Evolutionary conservation across 2,797 vertebrate genomes (phyloP).

Genomic region (Cercopithecus diana): DNA sequence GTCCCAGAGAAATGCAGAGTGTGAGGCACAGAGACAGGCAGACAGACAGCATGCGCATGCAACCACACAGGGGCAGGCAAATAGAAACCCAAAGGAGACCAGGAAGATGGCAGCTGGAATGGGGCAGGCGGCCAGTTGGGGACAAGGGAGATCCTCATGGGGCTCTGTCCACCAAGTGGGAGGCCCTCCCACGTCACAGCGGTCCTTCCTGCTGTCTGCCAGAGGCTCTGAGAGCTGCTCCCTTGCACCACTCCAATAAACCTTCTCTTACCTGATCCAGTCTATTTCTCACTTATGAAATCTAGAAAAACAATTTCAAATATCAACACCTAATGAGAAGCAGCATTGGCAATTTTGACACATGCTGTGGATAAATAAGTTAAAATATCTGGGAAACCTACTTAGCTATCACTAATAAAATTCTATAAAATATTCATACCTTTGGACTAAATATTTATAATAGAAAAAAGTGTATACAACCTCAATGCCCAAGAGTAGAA

Average conservation of each 20-base stretch:
- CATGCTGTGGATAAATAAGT: neutral
- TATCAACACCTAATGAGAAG: neutral
- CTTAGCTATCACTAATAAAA: neutral
- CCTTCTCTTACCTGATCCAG: neutral
- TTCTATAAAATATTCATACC: neutral
- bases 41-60: neutral
- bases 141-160: neutral
- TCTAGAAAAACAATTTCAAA: neutral
- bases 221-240: neutral
- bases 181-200: neutral
- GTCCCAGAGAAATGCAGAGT: neutral
- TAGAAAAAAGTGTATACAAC: neutral
- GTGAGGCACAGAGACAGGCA: neutral
- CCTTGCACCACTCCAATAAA: neutral
- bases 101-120: accelerated
- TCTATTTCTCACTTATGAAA: neutral
- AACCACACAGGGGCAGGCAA: neutral
- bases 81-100: neutral
- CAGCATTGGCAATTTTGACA: neutral
- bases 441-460: neutral
- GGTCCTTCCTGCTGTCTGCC: neutral
- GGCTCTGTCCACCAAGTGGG: neutral
- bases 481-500: neutral
- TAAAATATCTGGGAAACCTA: neutral
- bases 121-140: accelerated